phyloP scores from a whole-genome alignment of 2,113 vertebrate genomes.

The Himantopus leucocephalus region DNA sequence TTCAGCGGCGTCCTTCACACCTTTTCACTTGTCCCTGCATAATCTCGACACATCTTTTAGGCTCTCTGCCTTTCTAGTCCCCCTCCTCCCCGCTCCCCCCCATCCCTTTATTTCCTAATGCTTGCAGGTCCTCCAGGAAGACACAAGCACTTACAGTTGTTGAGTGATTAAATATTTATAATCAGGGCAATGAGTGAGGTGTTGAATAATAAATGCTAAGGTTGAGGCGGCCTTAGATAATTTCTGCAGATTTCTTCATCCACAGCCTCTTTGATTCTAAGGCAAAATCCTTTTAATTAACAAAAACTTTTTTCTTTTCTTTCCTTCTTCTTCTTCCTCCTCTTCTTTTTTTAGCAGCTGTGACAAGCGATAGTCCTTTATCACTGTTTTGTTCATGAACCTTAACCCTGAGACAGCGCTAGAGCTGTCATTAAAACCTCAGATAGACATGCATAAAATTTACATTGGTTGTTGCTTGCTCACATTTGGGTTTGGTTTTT shows the following conservation, averaged over 20 bases:
- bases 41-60: slow-evolving; percentile 55
- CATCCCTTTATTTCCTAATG: slow-evolving; percentile 67
- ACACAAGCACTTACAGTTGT: slow-evolving; percentile 86
- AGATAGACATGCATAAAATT: background rate
- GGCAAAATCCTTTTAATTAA: slow-evolving; percentile 75
- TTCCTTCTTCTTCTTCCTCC: background rate
- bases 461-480: background rate
- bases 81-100: background rate
- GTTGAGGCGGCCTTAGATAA: slow-evolving; percentile 83
- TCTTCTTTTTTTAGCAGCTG: background rate
- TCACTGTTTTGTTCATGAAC: slow-evolving; percentile 25
- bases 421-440: background rate
- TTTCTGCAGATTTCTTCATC: slow-evolving; percentile 82
- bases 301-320: slow-evolving; percentile 31
- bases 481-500: background rate
- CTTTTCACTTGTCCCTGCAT: slow-evolving; percentile 63
- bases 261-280: slow-evolving; percentile 72
- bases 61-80: background rate
- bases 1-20: slow-evolving; percentile 68
- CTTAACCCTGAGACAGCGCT: background rate
- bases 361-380: slow-evolving; percentile 50
- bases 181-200: slow-evolving; percentile 85
- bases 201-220: slow-evolving; percentile 89
- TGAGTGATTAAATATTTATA: slow-evolving; percentile 93
- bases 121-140: slow-evolving; percentile 82